These are phyloP conservation scores for Yponomeuta sedellus DNA, from an alignment of 2,888 invertebrate genomes.

Conservation along the genomic window DNA sequence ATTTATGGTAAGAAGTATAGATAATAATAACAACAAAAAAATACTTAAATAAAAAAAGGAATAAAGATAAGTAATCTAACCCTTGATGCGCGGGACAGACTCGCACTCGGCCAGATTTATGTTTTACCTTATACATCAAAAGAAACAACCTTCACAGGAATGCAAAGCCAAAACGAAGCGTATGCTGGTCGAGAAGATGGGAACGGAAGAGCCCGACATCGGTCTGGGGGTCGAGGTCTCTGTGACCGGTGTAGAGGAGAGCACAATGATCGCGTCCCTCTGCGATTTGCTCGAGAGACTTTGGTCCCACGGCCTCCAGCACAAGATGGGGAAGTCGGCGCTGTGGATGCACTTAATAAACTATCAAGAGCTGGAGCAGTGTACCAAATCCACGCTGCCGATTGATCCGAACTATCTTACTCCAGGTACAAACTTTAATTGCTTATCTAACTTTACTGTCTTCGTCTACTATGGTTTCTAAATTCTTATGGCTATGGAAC, in stretches of 20 bases:
- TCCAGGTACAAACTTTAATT: conserved; percentile 56
- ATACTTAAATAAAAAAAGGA: too few species aligned
- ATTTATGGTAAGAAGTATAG: too few species aligned
- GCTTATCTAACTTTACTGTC: too few species aligned
- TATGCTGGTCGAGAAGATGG: conserved; percentile 99
- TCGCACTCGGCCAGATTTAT: too few species aligned
- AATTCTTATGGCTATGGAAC: too few species aligned
- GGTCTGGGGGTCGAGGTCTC: conserved; percentile 90
- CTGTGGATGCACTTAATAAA: conserved; percentile 96
- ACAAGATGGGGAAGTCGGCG: conserved; percentile 97
- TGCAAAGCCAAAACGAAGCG: conserved; percentile 97
- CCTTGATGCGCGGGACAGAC: too few species aligned
- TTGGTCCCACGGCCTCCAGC: conserved; percentile 98
- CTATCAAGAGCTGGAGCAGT: conserved; percentile 90
- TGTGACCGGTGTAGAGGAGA: conserved; percentile 91
- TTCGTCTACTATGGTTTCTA: too few species aligned
- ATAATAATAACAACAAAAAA: too few species aligned
- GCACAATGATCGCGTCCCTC: conserved; percentile 97
- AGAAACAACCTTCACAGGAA: conserved; percentile 74
- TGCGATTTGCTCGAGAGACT: conserved; percentile 98
- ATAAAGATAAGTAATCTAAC: too few species aligned
- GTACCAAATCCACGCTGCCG: conserved; percentile 69
- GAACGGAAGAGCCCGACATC: conserved; percentile 95
- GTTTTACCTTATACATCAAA: not conserved
- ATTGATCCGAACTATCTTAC: conserved; percentile 73